Evolutionary conservation across 1,140 invertebrate species (phyloP), one percentile per base, ranked within the genome.

Genomic region (Lepidotrigona ventralis): DNA sequence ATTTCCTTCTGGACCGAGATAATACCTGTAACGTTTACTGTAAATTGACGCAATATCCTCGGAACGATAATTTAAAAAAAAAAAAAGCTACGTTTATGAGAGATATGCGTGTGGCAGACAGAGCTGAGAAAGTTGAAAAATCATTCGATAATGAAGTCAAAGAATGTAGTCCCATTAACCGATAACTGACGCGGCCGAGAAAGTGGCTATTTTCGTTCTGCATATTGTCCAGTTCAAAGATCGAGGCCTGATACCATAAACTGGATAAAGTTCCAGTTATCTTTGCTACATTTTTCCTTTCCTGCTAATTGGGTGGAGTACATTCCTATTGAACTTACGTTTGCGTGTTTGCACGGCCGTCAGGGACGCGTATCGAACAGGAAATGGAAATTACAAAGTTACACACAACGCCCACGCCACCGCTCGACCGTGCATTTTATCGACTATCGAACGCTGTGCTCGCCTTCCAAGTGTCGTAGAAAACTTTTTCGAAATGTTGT

Each of bases 361-460:
- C 71, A 33, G 26, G 71, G 51, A 70, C 53, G 23, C 53, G n/a
- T 78, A 39, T 51, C 54, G 14, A 46, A 17, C 68, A 58, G 68
- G 68, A 72, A 72, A 72, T 79, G 33, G 26, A 79, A 71, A 71
- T 60, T 79, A 60, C 68, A 12, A 79, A 72, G 78, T 79, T 33
- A 51, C 76, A 26, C 5, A 29, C 63, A 11, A 54, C 56, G 33
- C 78, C 68, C 53, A 72, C 66, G 78, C 51, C 19, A 5, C 14
- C 15, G 6, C 72, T 46, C 51, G n/a, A 51, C 19, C 68, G 54
- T 60, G 78, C 12, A 46, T 53, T 78, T 80, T 80, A 86, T 80
- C 33, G 46, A 51, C 46, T 29, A 54, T 68, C 29, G 46, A 21
- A 33, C 5, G n/a, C 39, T 46, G 14, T 29, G 14, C 19, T 29